Evolutionary conservation across 1,140 invertebrate genomes (phyloP).

Genomic region (Drosophila bocqueti): DNA sequence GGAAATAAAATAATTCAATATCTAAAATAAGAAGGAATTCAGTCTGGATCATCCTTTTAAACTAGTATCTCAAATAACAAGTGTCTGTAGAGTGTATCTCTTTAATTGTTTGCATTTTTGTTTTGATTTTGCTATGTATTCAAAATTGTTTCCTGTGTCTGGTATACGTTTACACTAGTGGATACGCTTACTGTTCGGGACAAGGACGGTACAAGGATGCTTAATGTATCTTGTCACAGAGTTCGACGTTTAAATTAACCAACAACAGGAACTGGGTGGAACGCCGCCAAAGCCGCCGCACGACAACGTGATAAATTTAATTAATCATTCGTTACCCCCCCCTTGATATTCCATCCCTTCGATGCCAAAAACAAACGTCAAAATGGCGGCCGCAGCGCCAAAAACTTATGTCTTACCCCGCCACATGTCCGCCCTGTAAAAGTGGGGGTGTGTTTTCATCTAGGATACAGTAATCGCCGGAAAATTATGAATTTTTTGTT

Average conservation of each 20-base stretch:
- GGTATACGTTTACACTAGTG: constrained; percentile 12
- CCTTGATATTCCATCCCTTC: not conserved
- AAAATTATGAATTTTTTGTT: not conserved
- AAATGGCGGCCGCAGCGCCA: constrained; percentile 63
- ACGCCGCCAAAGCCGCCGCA: constrained; percentile 36
- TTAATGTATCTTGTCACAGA: constrained; percentile 75
- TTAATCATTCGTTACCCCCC: constrained; percentile 64
- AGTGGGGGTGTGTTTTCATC: not conserved
- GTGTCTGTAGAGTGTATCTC: not conserved
- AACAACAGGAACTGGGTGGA: constrained; percentile 52
- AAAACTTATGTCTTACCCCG: constrained; percentile 52
- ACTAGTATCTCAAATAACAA: not conserved
- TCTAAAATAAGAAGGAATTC: no score
- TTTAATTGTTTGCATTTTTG: not conserved
- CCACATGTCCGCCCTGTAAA: not conserved
- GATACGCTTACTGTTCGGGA: constrained; percentile 13
- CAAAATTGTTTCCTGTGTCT: not conserved
- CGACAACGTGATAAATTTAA: constrained; percentile 80
- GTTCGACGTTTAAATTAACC: constrained; percentile 79
- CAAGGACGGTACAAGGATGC: constrained; percentile 43
- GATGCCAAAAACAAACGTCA: constrained; percentile 65
- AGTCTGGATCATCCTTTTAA: no score
- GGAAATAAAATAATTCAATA: not conserved
- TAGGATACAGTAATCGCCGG: constrained; percentile 2
- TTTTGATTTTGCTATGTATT: not conserved